Conservation (phyloP, 2,113 vertebrate species). For the Calyptomena viridis region DNA sequence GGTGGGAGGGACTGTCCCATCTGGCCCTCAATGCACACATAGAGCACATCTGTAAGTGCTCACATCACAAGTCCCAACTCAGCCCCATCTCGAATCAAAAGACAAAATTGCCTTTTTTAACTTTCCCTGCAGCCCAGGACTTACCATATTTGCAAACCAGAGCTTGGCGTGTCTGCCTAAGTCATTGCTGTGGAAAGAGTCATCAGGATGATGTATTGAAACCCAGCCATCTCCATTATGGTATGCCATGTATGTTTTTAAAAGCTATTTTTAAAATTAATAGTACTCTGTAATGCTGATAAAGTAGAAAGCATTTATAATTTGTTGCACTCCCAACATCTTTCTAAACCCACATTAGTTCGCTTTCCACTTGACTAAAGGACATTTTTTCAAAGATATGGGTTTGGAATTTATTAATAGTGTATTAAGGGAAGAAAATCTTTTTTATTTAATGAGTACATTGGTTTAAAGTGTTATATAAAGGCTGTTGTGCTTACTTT, state of each 20-base stretch:
- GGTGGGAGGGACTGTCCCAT: neutral
- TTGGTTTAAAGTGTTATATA: neutral
- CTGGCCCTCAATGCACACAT: rapidly evolving
- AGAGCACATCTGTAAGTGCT: rapidly evolving
- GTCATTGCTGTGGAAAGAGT: slow-evolving; percentile 34
- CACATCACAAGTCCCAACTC: neutral
- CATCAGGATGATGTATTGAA: slow-evolving; percentile 45
- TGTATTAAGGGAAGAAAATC: neutral
- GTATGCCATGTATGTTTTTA: slow-evolving; percentile 60
- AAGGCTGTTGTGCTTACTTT: neutral
- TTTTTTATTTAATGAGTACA: slow-evolving; percentile 30
- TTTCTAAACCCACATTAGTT: slow-evolving; percentile 21
- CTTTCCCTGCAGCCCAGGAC: neutral
- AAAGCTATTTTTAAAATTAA: slow-evolving; percentile 70
- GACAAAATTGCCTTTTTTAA: neutral
- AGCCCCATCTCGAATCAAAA: neutral
- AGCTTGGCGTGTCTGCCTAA: neutral
- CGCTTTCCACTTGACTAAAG: neutral
- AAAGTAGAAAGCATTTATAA: slow-evolving; percentile 59
- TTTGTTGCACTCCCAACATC: slow-evolving; percentile 25
- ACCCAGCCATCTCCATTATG: slow-evolving; percentile 50
- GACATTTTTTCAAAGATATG: neutral
- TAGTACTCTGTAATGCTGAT: slow-evolving; percentile 53
- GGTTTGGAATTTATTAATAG: slow-evolving; percentile 30
- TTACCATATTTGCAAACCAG: neutral